Base-by-base conservation (phyloP, 2,888 invertebrate genomes). In the Agrilus cyanescens region DNA sequence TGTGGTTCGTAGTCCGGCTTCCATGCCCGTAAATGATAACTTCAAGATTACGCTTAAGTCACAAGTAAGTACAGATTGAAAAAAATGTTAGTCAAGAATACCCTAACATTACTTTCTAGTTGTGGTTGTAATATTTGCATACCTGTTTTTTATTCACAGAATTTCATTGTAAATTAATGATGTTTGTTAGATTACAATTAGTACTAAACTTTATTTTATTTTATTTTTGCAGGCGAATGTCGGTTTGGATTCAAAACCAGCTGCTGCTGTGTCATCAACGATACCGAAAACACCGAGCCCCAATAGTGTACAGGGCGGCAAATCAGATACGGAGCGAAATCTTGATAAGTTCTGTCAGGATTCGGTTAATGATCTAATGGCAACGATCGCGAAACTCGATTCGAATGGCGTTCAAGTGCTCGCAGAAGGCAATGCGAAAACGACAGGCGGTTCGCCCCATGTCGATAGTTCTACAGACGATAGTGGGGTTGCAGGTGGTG, bases 261-360 rank as follows among this genome's bases (percentile, higher is more conserved):
- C 46, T 8, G 35, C 47, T 3, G n/a, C 25, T 25, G 81, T 82
- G 52, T 80, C 84, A 47, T 86, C 86, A 50, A 86, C 86, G 53
- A 85, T 85, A 67, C 85, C 86, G 51, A 86, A 86, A 73, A 86
- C 86, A 48, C 87, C 86, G 44, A 85, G 85, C 63, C 86, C 86
- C 43, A 81, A 78, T 61, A 76, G 78, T 57, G 73, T 53, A 7
- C 52, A 50, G 37, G 47, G 52, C 4, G 47, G 52, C 4, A 50
- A 50, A 32, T 49, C 49, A 7, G 50, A 52, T 54, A 75, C 78
- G 30, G 78, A 78, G 46, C 74, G 76, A 51, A 76, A 73, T 52
- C 72, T 88, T 57, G 87, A 87, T 66, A 83, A 83, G 61, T 83
- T 84, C 62, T 85, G 86, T 64, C 84, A 85, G 61, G 86, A 86